Base-by-base conservation (phyloP, 2,888 invertebrate species). In the Apodemia duryi region DNA sequence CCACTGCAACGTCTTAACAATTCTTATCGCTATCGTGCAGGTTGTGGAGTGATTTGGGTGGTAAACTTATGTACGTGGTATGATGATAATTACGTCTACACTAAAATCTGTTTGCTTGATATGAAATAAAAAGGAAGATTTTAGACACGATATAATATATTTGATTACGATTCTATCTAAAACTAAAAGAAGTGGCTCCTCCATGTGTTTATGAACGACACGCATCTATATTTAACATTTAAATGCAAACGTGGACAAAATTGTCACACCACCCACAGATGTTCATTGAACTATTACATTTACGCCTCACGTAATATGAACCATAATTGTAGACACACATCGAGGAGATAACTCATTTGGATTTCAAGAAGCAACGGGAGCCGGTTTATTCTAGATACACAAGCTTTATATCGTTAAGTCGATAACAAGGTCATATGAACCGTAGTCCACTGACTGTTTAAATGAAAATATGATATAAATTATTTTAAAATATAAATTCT, bases 401-500 rank as follows among this genome's bases (percentile, higher is more conserved):
- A 57, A 57, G 57, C 29, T 60, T 32, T 60, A 13, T 60, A 61
- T 35, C 65, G 38, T 41, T 65, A 65, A 65, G 51, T 51, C 52
- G 52, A 65, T 41, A 65, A 65, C 65, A 65, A 65, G 65, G 65
- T 65, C 65, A 41, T n/a, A 54, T 21, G 64, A 43, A 46, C 57
- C 35, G 57, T 57, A 32, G 13, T 11, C 57, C 35, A 52, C 51
- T 32, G 21, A 52, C 51, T 32, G 57, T 60, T 64, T 63, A 63
- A 60, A 35, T 60, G 57, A 11, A 60, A 32, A 60, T 60, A 60
- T 57, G 32, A 11, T 32, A 35, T 32, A 60, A 32, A 60, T 35
- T 3, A 38, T 6, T 38, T 0, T 38, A 38, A 38, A 7, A 38
- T 38, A 38, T 38, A 7, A 38, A 38, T 38, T 7, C n/a, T 60